phyloP scores from a whole-genome alignment of 2,888 invertebrate species.

The Nyleta sp. region DNA sequence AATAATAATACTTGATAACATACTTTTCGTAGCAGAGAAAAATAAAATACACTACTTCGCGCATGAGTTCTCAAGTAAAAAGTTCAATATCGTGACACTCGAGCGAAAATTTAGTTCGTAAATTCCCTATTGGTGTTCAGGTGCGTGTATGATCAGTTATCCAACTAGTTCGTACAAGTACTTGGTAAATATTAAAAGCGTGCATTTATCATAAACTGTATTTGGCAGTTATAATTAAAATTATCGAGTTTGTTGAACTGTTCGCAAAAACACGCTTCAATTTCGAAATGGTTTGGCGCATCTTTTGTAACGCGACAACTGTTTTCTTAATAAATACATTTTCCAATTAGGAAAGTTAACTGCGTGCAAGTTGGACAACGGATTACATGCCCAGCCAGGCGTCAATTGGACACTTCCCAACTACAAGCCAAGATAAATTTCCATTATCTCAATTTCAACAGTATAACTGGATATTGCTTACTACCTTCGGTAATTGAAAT shows the following conservation, averaged over 20 bases:
- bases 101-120: no score
- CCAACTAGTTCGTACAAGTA: slow-evolving; percentile 6
- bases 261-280: background rate
- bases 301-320: background rate
- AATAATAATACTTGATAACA: slow-evolving; percentile 22
- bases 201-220: background rate
- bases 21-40: slow-evolving; percentile 12
- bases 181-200: slow-evolving; percentile 14
- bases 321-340: slow-evolving; percentile 30
- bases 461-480: slow-evolving; percentile 18
- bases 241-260: background rate
- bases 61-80: no score
- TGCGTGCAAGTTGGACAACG: slow-evolving; percentile 29
- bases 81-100: no score
- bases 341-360: slow-evolving; percentile 35
- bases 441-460: slow-evolving; percentile 34
- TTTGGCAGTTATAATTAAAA: background rate
- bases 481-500: slow-evolving; percentile 15
- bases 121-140: no score
- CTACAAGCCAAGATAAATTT: slow-evolving; percentile 48
- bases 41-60: slow-evolving; percentile 15
- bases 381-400: slow-evolving; percentile 38
- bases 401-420: slow-evolving; percentile 46
- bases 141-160: no score
- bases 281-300: background rate